Base-by-base conservation (phyloP, 2,888 invertebrate genomes). In the Sinodicranocentrus sp. region DNA sequence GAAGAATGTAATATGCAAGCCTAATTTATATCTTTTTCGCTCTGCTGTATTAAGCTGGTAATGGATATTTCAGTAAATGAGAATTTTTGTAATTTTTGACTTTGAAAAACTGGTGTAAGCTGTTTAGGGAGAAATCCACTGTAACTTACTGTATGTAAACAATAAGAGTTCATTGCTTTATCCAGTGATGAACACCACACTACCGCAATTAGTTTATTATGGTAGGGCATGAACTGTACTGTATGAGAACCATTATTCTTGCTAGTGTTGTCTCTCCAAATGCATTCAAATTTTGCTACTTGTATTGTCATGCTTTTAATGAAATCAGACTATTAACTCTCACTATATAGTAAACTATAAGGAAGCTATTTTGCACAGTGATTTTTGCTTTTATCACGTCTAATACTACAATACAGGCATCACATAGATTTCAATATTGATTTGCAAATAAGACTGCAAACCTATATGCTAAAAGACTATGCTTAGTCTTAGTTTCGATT, bases 361-460 rank as follows among this genome's bases (percentile, higher is more conserved):
- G 57, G 43, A 68, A 77, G 77, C 68, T 78, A 70, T 82, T 82
- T 76, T 76, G 63, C 82, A 70, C 82, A 71, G 70, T 75, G 73
- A 75, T 75, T 54, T 85, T 79, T 65, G 67, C 68, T 84, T 76
- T 85, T 71, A 70, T 75, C 48, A 73, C 63, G 21, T 72, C 54
- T 67, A 65, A 57, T 54, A 19, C 61, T 6, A 28, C 19, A 70
- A 71, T 65, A 72, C 17, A 72, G 52, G 65, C 76, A 77, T 67
- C 48, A 71, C 48, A 70, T 48, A 39, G n/a, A 26, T 80, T 80
- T 76, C 59, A 39, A 71, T 57, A 63, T 73, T 82, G 28, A 63
- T 82, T 82, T 82, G 82, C 82, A 61, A 65, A 82, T 70, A 82
- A 82, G 82, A 82, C 82, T 82, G 82, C 73, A 13, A 52, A 67